These are phyloP conservation scores for Pogonophryne albipinna DNA, from an alignment of 2,797 vertebrate species.

Conservation along the genomic window DNA sequence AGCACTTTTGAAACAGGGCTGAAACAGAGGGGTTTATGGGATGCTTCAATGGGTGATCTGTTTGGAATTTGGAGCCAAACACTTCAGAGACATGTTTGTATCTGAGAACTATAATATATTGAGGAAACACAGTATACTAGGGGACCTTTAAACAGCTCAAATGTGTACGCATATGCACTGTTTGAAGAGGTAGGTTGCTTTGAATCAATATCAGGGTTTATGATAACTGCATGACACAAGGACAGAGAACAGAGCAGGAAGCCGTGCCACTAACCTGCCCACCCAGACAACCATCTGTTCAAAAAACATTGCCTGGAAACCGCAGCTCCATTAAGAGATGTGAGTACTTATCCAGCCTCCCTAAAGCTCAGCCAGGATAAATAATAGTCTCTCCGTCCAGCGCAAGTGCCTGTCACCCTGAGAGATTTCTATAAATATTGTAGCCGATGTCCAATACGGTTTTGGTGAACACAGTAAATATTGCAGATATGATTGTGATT, in stretches of 20 bases:
- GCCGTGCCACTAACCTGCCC: conserved; percentile 39
- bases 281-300: conserved; percentile 71
- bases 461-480: background rate
- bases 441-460: background rate
- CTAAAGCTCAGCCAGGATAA: conserved; percentile 22
- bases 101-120: too few relatives aligned
- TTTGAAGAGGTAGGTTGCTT: background rate
- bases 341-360: conserved; percentile 53
- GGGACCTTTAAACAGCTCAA: background rate
- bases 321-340: conserved; percentile 53
- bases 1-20: too few relatives aligned
- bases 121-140: too few relatives aligned
- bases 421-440: conserved; percentile 1
- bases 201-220: conserved; percentile 52
- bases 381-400: conserved; percentile 26
- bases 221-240: conserved; percentile 58
- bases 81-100: too few relatives aligned
- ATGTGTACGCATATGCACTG: background rate
- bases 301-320: conserved; percentile 53
- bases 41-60: too few relatives aligned
- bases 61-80: too few relatives aligned
- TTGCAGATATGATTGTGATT: conserved; percentile 1
- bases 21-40: too few relatives aligned
- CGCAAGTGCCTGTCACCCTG: background rate
- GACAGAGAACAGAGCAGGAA: conserved; percentile 56